Percentiles rank a stretch among this genome's conserved stretches.
Conservation (phyloP, 1,140 invertebrate genomes). For the Drosophila biarmipes region DNA sequence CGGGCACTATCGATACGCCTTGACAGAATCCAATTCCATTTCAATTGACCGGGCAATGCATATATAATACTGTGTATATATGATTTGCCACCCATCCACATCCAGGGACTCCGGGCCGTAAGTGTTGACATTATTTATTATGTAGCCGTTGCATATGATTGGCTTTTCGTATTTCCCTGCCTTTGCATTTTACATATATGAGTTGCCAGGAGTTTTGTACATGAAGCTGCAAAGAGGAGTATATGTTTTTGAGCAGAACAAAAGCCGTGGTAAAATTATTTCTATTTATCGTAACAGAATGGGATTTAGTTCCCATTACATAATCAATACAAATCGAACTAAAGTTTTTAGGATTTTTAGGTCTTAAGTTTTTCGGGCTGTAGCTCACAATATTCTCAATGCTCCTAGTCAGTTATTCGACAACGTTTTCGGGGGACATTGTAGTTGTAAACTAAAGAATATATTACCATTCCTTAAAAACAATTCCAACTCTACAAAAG, state of each 20-base stretch:
- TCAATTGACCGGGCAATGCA: slow-evolving; percentile 79
- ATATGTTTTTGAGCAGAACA: slow-evolving; percentile 17
- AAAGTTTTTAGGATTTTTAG: no score
- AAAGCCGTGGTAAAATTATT: slow-evolving; percentile 17
- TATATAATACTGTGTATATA: slow-evolving; percentile 74
- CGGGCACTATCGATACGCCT: slow-evolving; percentile 56
- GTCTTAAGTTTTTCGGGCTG: no score
- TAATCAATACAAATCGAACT: no score
- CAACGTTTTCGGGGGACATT: no score
- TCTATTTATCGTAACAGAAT: slow-evolving; percentile 26
- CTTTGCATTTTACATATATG: slow-evolving; percentile 27
- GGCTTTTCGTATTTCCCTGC: slow-evolving; percentile 33
- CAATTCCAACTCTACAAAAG: no score
- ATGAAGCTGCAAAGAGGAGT: slow-evolving; percentile 9
- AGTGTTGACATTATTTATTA: slow-evolving; percentile 82
- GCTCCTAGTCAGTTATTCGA: no score
- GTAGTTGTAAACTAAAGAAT: no score
- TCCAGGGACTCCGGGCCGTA: slow-evolving; percentile 39
- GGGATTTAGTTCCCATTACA: no score
- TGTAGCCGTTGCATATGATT: slow-evolving; percentile 59
- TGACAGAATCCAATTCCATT: slow-evolving; percentile 81
- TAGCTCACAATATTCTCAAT: no score
- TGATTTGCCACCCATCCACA: slow-evolving; percentile 67
- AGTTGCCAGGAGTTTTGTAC: not conserved
- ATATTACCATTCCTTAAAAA: no score